Evolutionary conservation across 2,888 invertebrate species (phyloP).

Genomic region (Mythimna lalbum): DNA sequence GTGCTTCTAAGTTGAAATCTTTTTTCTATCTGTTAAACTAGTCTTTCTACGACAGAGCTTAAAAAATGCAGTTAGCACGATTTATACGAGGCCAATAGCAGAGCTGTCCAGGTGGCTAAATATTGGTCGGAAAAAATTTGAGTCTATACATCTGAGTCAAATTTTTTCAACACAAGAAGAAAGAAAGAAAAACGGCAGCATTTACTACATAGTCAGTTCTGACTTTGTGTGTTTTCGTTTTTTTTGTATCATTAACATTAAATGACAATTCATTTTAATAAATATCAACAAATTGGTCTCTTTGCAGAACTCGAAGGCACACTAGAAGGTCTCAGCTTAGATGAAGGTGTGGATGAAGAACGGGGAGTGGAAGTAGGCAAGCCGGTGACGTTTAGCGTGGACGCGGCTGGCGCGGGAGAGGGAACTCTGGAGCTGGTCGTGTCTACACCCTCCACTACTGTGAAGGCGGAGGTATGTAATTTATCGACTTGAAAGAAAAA

Average conservation of each 20-base stretch:
- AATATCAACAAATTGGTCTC: not conserved
- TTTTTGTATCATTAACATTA: no score
- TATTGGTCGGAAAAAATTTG: no score
- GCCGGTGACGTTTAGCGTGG: conserved; percentile 97
- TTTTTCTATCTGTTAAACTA: not conserved
- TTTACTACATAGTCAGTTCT: not conserved
- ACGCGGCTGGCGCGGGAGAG: conserved; percentile 98
- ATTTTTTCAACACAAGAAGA: no score
- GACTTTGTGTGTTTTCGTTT: no score
- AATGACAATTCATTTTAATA: not conserved
- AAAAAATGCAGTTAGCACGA: not conserved
- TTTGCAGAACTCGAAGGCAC: conserved; percentile 87
- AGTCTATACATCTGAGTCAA: no score
- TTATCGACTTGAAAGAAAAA: not conserved
- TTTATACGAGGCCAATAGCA: no score
- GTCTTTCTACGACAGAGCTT: no score
- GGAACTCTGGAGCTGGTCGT: conserved; percentile 98
- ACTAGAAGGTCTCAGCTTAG: conserved; percentile 85
- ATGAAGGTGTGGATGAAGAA: conserved; percentile 85
- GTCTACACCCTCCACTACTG: conserved; percentile 96
- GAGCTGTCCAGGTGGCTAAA: no score
- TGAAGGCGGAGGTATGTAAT: conserved; percentile 94
- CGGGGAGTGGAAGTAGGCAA: conserved; percentile 93
- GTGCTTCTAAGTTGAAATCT: not conserved
- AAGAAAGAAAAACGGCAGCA: no score